Percentiles rank a stretch among this genome's conserved stretches.
These are phyloP conservation scores for Corvus moneduloides DNA, from an alignment of 2,113 vertebrate species.

Conservation along the genomic window DNA sequence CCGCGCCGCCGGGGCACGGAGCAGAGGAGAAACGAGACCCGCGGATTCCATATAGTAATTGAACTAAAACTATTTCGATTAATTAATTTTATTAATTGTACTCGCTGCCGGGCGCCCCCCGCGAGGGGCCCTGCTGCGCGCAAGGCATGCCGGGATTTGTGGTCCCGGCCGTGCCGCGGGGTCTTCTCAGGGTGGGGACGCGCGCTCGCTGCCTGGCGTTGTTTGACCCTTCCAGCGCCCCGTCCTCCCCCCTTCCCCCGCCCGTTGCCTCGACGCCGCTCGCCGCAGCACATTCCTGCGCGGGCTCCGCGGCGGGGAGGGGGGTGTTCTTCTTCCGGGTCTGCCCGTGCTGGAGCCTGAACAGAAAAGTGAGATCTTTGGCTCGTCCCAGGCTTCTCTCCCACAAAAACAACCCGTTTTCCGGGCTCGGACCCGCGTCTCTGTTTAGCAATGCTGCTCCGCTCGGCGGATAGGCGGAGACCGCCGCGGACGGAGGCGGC, in stretches of 20 bases:
- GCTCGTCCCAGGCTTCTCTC: accelerated
- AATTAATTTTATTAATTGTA: neutral
- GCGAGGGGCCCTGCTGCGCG: accelerated
- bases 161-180: accelerated
- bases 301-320: neutral
- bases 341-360: accelerated
- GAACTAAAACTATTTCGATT: neutral
- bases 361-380: neutral
- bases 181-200: accelerated
- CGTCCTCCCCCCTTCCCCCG: neutral
- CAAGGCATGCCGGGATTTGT: neutral
- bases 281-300: neutral
- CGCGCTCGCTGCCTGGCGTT: accelerated
- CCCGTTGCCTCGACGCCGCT: neutral
- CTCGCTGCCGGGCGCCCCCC: neutral
- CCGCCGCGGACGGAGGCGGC: accelerated
- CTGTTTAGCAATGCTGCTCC: accelerated
- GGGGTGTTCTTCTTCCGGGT: accelerated
- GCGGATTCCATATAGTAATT: no score
- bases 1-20: neutral
- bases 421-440: accelerated
- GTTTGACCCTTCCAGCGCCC: neutral
- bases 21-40: neutral
- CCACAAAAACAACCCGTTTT: accelerated
- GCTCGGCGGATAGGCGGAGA: accelerated